Base-by-base conservation (phyloP, 2,888 invertebrate species). In the Trissolcus brochymenae region DNA sequence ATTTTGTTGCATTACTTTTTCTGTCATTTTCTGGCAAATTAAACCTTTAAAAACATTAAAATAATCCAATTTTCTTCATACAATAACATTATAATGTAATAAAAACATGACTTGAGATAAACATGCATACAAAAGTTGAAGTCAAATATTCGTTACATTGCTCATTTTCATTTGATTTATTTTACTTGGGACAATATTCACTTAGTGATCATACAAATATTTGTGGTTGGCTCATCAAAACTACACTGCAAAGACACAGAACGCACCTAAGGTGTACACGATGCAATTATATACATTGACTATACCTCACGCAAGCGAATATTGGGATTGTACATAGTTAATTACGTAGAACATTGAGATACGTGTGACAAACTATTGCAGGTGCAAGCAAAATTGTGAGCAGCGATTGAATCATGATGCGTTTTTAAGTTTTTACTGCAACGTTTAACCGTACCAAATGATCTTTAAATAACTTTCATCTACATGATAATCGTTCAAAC, bases 291-390 rank as follows among this genome's bases (percentile, higher is more conserved):
- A 11, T 50, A 70, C 55, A 43, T 4, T 50, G 25, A 41, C 59
- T 46, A 60, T 35, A 66, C 54, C 50, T 11, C 57, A 57, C 21
- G 21, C 55, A 55, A 60, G 50, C 66, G 59, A 65, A 73, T 60
- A 60, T 73, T 60, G 61, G 59, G 55, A 66, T 73, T 73, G 49
- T 40, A 55, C 72, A 64, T 53, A 72, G 72, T 72, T 72, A 72
- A 72, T 72, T 72, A 72, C 60, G 50, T 46, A 41, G 43, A 53
- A 41, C 56, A 62, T 73, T 41, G 46, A 54, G 54, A 65, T 73
- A 46, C 55, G 43, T 53, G 46, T 41, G 16, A 65, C 65, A 72
- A 60, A 16, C n/a, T 46, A 1, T 16, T 35, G 35, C 35, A 35
- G 35, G 35, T 35, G 35, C 9, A 35, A 35, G 9, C 6, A 46